Base-by-base conservation (phyloP, 2,888 invertebrate species). In the Lobophora halterata region DNA sequence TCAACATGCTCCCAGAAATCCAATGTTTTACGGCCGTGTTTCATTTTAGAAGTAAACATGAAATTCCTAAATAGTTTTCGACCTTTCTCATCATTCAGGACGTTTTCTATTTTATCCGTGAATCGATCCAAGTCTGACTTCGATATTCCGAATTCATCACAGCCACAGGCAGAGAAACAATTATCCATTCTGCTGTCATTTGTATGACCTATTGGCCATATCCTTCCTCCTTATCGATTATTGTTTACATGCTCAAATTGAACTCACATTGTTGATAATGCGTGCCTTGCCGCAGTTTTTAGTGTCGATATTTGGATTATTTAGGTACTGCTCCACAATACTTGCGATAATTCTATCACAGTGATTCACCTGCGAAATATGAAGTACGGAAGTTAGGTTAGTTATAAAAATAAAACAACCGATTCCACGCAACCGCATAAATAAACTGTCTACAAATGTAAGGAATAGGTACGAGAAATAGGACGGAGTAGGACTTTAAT, bases 91-190 rank as follows among this genome's bases (percentile, higher is more conserved):
- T 88, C 80, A 32, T 72, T 80, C 23, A 89, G 70, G 20, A 88
- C 78, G 61, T 88, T 88, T 63, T 88, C 87, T 49, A 88, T 83
- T 65, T 73, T 83, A 53, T 88, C 88, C 35, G 88, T 87, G 49
- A 74, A 88, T 20, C 87, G 79, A 55, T 88, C 88, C 50, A 88
- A 78, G 56, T 88, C 88, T 3, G 83, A 71, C 61, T 77, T 82
- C 23, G 82, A 82, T 39, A 87, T 64, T 31, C 79, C 81, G 28
- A 69, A 66, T 49, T 79, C 76, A 49, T 81, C 80, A 63, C 85
- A 87, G 58, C 85, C 79, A 65, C 86, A 88, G 29, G 78, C 79
- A 46, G 67, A 73, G 50, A 87, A 85, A 76, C 88, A 88, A 58
- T 81, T 77, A 65, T 82, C 86, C 88, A 87, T 87, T 59, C 62